phyloP scores from a whole-genome alignment of 2,888 invertebrate genomes.

The Cremastinae sp. region DNA sequence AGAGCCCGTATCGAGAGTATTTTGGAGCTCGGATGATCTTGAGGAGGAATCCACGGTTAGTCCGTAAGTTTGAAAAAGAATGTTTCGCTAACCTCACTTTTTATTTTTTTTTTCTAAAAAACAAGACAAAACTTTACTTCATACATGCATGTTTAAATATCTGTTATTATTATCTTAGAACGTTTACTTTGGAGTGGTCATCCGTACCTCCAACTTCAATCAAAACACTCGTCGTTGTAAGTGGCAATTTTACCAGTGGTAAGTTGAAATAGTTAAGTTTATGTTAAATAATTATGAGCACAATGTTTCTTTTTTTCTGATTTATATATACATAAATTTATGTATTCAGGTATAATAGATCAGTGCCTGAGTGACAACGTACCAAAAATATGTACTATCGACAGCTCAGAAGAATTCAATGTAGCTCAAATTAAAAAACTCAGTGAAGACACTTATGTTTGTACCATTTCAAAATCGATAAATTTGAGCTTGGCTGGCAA shows the following conservation, averaged over 20 bases:
- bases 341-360: slow-evolving; percentile 67
- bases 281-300: background rate
- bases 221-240: slow-evolving; percentile 71
- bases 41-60: slow-evolving; percentile 65
- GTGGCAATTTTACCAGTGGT: slow-evolving; percentile 73
- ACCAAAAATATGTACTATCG: slow-evolving; percentile 70
- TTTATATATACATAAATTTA: slow-evolving; percentile 25
- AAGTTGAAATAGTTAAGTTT: slow-evolving; percentile 47
- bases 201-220: slow-evolving; percentile 68
- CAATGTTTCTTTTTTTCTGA: background rate
- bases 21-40: slow-evolving; percentile 76
- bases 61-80: slow-evolving; percentile 42
- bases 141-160: background rate
- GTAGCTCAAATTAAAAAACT: slow-evolving; percentile 70
- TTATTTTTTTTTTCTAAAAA: slow-evolving; percentile 8
- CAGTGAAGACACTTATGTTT: slow-evolving; percentile 69
- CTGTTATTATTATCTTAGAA: slow-evolving; percentile 63
- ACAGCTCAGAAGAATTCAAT: slow-evolving; percentile 64
- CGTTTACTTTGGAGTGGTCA: slow-evolving; percentile 71
- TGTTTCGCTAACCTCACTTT: slow-evolving; percentile 56
- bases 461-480: slow-evolving; percentile 68
- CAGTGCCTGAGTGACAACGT: slow-evolving; percentile 64
- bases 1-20: slow-evolving; percentile 76
- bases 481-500: slow-evolving; percentile 71
- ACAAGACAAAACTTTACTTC: background rate